Conservation (phyloP, 2,797 vertebrate species). For the Eospalax fontanierii region DNA sequence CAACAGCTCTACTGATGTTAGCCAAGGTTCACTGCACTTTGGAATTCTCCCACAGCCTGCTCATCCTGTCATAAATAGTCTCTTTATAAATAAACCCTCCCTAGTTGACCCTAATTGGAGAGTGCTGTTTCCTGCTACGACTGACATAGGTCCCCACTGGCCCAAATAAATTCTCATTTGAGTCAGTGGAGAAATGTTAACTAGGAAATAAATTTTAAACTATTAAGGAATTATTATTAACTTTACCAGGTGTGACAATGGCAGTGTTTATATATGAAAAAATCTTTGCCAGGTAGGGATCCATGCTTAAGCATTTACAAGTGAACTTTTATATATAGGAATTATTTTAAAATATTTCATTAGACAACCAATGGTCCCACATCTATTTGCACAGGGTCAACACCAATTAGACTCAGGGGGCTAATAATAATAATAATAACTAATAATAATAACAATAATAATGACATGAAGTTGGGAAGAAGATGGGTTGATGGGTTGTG, state of each 20-base stretch:
- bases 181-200: slow-evolving; percentile 33
- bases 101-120: not conserved
- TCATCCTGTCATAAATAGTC: not conserved
- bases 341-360: slow-evolving; percentile 34
- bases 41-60: not conserved
- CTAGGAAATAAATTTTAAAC: slow-evolving; percentile 31
- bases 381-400: not conserved
- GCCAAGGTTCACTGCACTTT: not conserved
- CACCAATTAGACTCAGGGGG: not conserved
- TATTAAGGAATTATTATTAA: slow-evolving; percentile 42
- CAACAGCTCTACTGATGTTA: slow-evolving; percentile 23
- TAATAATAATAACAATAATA: not conserved
- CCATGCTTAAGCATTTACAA: slow-evolving; percentile 34
- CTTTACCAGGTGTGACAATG: slow-evolving; percentile 27
- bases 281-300: not conserved
- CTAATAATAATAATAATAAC: not conserved
- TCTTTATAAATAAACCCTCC: slow-evolving; percentile 6
- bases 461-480: not conserved
- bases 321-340: slow-evolving; percentile 11
- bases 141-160: not conserved
- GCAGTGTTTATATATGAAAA: not conserved
- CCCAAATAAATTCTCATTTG: slow-evolving; percentile 14
- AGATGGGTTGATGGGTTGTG: not conserved
- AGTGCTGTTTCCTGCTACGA: slow-evolving; percentile 4
- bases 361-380: not conserved